Evolutionary conservation across 1,140 invertebrate species (phyloP), one percentile per base, ranked within the genome.

Genomic region (Episyrphus balteatus): DNA sequence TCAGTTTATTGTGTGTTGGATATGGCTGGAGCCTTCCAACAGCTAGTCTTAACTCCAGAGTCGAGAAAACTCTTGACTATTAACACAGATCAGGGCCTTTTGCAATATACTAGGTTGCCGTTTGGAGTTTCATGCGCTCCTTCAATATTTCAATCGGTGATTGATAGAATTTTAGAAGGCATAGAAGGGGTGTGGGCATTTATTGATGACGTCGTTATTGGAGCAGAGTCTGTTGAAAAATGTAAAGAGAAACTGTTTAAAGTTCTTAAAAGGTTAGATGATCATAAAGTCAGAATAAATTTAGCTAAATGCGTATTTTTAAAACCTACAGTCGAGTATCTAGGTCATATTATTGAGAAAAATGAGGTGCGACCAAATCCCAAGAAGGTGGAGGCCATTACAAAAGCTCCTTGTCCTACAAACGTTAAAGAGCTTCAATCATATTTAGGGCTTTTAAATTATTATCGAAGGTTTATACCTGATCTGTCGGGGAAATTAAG

Each of bases 331-430:
- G 39, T 46, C 3, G 45, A 40, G 15, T 70, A 63, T 51, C 53
- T 71, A 38, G 67, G 70, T n/a, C 57, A 56, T 49, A 51, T 54
- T 19, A 56, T 74, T 5, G 47, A 53, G 26, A 47, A 50, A 19
- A 47, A 63, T 7, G 67, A 66, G 19, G 38, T 73, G 2, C 54
- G 55, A 21, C 51, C 56, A 34, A 54, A 59, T 42, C 50, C 55
- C 10, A 51, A 57, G 13, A 73, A 73, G 50, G 51, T 71, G 7
- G 41, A 53, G 13, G 66, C 70, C 36, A 68, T 74, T 8, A 13
- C 52, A 45, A 55, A 69, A 18, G 49, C 65, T 11, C 48, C 53
- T 1, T 30, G 17, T 15, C 64, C 70, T 15, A 49, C 21, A 38
- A 67, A 59, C 52, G 53, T 65, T 9, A 55, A 52, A 0, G 56